phyloP scores from a whole-genome alignment of 1,140 invertebrate species.

The Drosophila ogumai region DNA sequence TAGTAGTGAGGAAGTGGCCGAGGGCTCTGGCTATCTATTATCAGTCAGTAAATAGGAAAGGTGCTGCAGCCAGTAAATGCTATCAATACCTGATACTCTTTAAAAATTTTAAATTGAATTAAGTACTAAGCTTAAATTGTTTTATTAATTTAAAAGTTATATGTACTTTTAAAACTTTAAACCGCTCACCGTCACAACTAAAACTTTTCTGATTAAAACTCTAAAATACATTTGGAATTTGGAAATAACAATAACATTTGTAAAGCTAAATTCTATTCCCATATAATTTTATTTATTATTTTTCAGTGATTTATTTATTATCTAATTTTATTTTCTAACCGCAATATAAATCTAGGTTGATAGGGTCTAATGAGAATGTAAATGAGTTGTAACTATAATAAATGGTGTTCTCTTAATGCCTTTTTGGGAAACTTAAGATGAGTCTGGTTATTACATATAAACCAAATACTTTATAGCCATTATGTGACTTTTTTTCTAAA shows the following conservation, averaged over 20 bases:
- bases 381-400: background rate
- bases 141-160: background rate
- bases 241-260: background rate
- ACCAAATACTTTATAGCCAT: background rate
- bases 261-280: background rate
- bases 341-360: background rate
- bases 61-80: background rate
- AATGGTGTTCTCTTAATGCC: background rate
- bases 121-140: background rate
- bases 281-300: background rate
- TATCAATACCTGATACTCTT: background rate
- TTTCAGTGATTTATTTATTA: background rate
- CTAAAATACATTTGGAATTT: background rate
- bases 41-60: background rate
- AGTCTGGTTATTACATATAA: background rate
- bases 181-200: too few species aligned
- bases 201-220: slow-evolving; percentile 1
- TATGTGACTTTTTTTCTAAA: background rate
- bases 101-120: background rate
- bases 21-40: background rate
- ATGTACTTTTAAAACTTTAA: background rate
- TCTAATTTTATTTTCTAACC: background rate
- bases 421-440: background rate
- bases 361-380: background rate
- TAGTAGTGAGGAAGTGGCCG: background rate